Base-by-base conservation (phyloP, 1,140 invertebrate genomes). In the Littorina saxatilis region DNA sequence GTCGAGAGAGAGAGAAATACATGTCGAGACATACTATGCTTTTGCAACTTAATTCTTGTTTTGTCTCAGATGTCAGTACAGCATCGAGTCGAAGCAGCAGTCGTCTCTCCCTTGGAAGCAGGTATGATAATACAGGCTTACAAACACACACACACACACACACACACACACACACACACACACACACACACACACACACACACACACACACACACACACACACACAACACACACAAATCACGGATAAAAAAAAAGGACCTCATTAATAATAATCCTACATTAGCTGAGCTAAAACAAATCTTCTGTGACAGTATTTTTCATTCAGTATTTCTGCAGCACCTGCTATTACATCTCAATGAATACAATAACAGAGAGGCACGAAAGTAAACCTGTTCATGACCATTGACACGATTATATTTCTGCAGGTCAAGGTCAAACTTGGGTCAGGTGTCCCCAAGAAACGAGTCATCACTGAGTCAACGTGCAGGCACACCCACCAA, bases 391-490 rank as follows among this genome's bases (percentile, higher is more conserved):
- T 50, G n/a, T n/a, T n/a, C n/a, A n/a, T n/a, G n/a, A n/a, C n/a
- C n/a, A n/a, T n/a, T n/a, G n/a, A n/a, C n/a, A n/a, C n/a, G n/a
- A n/a, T n/a, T n/a, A n/a, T n/a, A n/a, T n/a, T n/a, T n/a, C n/a
- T n/a, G 17, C 35, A 78, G 75, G 75, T 78, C 75, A 63, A 63
- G 35, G 17, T 78, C 75, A 5, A 78, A 63, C 15, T 20, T 78
- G 9, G 35, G 52, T 23, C 0, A 13, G 1, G 37, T 61, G 7
- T 37, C 75, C 27, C 52, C 75, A 78, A 5, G 58, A 15, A 61
- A 23, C 43, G 75, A 78, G 39, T 78, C 50, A 1, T 55, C 47
- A 1, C 47, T 63, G 7, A 78, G 29, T 43, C 75, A 58, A 39
- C 52, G 58, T 20, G 58, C 63, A 23, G 35, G 13, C 5, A 78